Conservation (phyloP, 2,797 vertebrate genomes). For the Characodon lateralis region DNA sequence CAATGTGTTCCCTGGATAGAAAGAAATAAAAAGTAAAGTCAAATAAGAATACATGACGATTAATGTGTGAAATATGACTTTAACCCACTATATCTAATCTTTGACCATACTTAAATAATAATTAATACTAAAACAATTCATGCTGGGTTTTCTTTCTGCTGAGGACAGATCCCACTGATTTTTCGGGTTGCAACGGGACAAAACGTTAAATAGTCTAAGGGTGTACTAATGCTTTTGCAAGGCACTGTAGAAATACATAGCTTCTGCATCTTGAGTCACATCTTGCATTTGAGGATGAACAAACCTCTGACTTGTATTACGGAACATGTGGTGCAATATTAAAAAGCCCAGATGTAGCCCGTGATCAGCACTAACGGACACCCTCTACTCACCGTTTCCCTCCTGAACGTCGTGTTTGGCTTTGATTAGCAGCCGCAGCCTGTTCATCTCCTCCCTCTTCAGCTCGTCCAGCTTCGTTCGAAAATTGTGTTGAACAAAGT, state of each 20-base stretch:
- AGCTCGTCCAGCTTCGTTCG: conserved; percentile 92
- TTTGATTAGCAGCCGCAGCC: conserved; percentile 92
- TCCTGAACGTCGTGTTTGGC: conserved; percentile 88
- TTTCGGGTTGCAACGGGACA: not conserved
- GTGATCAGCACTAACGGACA: not conserved
- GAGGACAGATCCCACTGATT: not conserved
- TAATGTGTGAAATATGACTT: not conserved
- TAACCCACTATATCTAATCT: not conserved
- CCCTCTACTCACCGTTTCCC: conserved; percentile 72
- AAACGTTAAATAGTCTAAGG: not conserved
- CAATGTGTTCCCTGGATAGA: conserved; percentile 78
- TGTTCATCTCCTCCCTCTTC: conserved; percentile 92
- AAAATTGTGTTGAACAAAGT: conserved; percentile 92
- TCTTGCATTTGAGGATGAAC: not conserved
- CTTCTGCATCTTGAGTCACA: not conserved
- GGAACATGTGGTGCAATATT: conserved; percentile 20
- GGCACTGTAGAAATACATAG: conserved; percentile 5
- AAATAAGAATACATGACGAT: not conserved
- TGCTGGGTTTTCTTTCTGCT: not conserved
- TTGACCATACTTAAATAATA: not conserved
- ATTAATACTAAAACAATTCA: not conserved
- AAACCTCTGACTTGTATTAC: not conserved
- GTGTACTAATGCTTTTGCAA: not conserved
- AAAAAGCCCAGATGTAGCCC: not conserved
- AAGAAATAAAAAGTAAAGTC: not conserved